A percentile compares a stretch with the other conserved stretches of the same genome.
phyloP scores from a whole-genome alignment of 2,888 invertebrate species.

The Pyrrhia umbra region DNA sequence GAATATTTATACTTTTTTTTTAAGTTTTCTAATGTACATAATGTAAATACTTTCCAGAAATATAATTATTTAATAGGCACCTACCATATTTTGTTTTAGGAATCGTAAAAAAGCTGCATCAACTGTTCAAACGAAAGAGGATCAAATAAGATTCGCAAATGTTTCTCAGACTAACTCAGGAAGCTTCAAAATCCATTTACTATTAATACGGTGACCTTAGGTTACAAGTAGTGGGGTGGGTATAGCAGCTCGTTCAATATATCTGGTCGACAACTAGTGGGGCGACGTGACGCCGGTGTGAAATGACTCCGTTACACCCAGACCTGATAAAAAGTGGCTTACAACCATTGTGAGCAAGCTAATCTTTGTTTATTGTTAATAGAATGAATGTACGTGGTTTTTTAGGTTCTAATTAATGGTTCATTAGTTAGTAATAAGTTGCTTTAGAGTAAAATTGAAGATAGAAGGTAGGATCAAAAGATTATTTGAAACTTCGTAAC shows the following conservation, averaged over 20 bases:
- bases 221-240: conserved; percentile 32
- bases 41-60: too few relatives aligned
- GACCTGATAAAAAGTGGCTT: conserved; percentile 48
- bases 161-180: not conserved
- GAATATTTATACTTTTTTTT: too few relatives aligned
- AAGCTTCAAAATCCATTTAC: conserved; percentile 2
- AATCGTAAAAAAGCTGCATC: too few relatives aligned
- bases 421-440: not conserved
- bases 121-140: not conserved
- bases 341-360: conserved; percentile 35
- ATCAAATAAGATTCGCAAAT: not conserved
- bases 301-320: conserved; percentile 62
- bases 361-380: conserved; percentile 56
- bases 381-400: conserved; percentile 31
- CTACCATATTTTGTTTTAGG: too few relatives aligned
- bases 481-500: not conserved
- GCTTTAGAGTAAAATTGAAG: not conserved
- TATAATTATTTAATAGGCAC: too few relatives aligned
- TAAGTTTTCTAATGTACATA: too few relatives aligned
- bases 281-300: conserved; percentile 62
- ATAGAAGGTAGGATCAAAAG: too few relatives aligned
- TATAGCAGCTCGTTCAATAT: conserved; percentile 58
- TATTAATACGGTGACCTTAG: conserved; percentile 3
- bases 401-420: conserved; percentile 8
- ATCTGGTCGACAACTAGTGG: conserved; percentile 61